Evolutionary conservation across 1,140 invertebrate species (phyloP).

Genomic region (Geopemphigus sp.): DNA sequence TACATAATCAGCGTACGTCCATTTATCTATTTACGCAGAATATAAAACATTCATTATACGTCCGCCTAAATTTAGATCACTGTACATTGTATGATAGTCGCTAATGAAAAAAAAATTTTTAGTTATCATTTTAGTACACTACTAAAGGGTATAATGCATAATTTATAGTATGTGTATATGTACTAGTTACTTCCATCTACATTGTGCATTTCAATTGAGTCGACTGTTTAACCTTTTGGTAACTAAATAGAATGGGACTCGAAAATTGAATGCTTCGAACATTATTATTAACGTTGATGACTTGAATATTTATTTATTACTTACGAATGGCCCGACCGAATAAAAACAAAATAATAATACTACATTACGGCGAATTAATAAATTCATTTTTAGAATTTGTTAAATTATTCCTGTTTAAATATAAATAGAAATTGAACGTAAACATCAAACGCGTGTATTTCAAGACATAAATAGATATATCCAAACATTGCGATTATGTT

Average conservation of each 20-base stretch:
- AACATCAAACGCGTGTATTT: too few species aligned
- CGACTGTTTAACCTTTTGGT: slow-evolving; percentile 34
- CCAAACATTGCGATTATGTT: neutral
- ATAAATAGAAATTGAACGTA: too few species aligned
- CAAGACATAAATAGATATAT: too few species aligned
- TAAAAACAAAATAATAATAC: neutral
- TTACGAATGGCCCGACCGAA: neutral
- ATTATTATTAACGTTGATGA: slow-evolving; percentile 15
- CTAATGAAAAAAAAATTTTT: neutral
- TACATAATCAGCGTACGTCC: neutral
- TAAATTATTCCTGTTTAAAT: too few species aligned
- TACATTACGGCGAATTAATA: neutral
- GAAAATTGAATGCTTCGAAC: neutral
- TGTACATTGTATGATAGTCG: neutral
- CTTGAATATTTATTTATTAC: neutral
- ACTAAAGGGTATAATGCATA: slow-evolving; percentile 18
- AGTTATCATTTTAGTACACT: slow-evolving; percentile 8
- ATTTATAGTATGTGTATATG: slow-evolving; percentile 18
- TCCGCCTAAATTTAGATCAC: slow-evolving; percentile 21
- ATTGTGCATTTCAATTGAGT: slow-evolving; percentile 32
- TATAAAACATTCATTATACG: slow-evolving; percentile 10
- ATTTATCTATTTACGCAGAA: neutral
- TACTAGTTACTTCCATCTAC: slow-evolving; percentile 29
- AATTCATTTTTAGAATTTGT: neutral
- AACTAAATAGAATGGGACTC: neutral